Base-by-base conservation (phyloP, 2,797 vertebrate genomes). In the Acestrorhynchus altus region DNA sequence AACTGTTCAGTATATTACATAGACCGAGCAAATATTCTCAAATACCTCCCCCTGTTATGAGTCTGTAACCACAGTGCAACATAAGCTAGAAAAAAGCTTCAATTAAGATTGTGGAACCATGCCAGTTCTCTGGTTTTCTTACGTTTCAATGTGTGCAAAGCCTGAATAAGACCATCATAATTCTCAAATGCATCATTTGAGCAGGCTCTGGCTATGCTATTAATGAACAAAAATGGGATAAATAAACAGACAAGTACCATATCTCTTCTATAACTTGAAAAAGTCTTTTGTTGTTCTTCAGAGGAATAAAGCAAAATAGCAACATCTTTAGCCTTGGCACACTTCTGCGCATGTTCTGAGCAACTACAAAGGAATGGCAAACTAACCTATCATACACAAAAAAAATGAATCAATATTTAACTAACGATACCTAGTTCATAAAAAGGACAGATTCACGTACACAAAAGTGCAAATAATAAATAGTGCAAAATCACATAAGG, bases 81-180 rank as follows among this genome's bases (percentile, higher is more conserved):
- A 86, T 86, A 88, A 52, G 89, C 89, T 89, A 87, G 89, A 91
- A 93, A 93, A 90, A 92, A 88, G 91, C 86, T 88, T 86, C 31
- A 15, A 67, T 83, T 82, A 89, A 87, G 83, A 69, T 86, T 91
- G 89, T 81, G 87, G 91, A 92, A 90, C 89, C 89, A 90, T 90
- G 87, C 89, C 86, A 81, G 85, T 85, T 91, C 65, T 74, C 77
- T 76, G 77, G 84, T 85, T 82, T 88, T 84, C 84, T 24, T 15
- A 56, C 1, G 4, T 51, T 8, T 7, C 86, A 87, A 83, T 79
- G 81, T 60, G 82, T 74, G n/a, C 2, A 52, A 52, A 44, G 42
- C n/a, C n/a, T n/a, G n/a, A 35, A 6, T 35, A 35, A 6, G 31
- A 35, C 31, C 6, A 35, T 35, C 31, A 2, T 6, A 35, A 35